A percentile compares a stretch with the other conserved stretches of the same genome.
phyloP scores from a whole-genome alignment of 2,888 invertebrate species.

The Eutolmus rufibarbis region DNA sequence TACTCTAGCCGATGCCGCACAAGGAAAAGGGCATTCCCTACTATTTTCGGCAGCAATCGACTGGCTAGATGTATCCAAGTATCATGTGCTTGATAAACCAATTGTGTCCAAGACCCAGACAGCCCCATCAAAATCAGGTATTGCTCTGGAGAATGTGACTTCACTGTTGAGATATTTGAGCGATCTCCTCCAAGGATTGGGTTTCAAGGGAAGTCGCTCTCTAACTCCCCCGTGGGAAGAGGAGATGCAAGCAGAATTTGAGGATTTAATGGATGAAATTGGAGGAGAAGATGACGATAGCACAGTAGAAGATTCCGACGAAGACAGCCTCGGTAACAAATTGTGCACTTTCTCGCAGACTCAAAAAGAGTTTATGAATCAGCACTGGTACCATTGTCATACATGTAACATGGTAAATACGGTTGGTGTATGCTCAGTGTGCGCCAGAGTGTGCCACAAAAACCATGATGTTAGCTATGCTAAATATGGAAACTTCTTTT shows the following conservation, averaged over 20 bases:
- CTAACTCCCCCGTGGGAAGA: conserved; percentile 82
- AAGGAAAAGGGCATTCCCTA: conserved; percentile 79
- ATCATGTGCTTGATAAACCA: conserved; percentile 57
- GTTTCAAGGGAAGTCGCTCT: conserved; percentile 63
- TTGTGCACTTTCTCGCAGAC: conserved; percentile 97
- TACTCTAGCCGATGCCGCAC: conserved; percentile 84
- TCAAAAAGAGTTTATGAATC: conserved; percentile 97
- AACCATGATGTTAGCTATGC: conserved; percentile 97
- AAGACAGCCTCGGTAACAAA: conserved; percentile 67
- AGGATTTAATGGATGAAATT: conserved; percentile 85
- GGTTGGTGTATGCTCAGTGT: conserved; percentile 97
- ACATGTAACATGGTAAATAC: conserved; percentile 99
- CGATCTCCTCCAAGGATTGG: conserved; percentile 66
- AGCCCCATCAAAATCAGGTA: conserved; percentile 52
- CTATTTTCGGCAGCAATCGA: conserved; percentile 80
- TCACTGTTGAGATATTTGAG: conserved; percentile 85
- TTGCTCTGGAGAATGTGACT: conserved; percentile 78
- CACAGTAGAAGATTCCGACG: conserved; percentile 75
- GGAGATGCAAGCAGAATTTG: conserved; percentile 75
- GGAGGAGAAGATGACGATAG: conserved; percentile 93
- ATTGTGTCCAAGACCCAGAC: conserved; percentile 49
- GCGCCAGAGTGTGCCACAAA: conserved; percentile 95
- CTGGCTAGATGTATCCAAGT: conserved; percentile 80
- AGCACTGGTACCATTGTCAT: conserved; percentile 99
- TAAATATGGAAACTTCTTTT: conserved; percentile 98